Evolutionary conservation across 2,113 vertebrate genomes (phyloP).

Genomic region (Cochlearius cochlearius): DNA sequence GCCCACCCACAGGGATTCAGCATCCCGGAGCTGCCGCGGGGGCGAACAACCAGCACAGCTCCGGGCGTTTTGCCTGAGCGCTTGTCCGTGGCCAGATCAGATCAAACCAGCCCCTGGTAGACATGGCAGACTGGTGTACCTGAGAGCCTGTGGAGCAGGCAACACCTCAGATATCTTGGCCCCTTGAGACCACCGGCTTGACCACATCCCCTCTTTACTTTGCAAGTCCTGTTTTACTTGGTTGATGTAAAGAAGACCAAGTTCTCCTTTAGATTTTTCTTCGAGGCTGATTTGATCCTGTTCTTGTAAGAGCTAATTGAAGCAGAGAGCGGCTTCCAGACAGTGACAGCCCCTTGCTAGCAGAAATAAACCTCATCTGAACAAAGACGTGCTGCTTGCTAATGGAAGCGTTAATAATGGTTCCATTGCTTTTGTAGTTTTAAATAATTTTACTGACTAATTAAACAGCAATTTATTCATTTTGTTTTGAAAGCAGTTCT

Average conservation of each 20-base stretch:
- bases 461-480: neutral
- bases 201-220: neutral
- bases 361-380: neutral
- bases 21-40: fast-evolving
- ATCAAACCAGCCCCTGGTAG: neutral
- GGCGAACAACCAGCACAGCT: neutral
- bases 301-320: neutral
- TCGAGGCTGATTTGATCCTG: neutral
- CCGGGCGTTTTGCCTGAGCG: fast-evolving
- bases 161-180: neutral
- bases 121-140: fast-evolving
- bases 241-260: neutral
- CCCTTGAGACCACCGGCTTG: fast-evolving
- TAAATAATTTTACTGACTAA: slow-evolving; percentile 29
- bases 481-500: neutral
- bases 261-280: neutral
- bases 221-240: neutral
- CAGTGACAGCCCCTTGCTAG: neutral
- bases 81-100: neutral
- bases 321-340: neutral
- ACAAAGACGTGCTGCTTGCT: neutral
- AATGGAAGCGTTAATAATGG: neutral
- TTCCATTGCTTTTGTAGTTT: neutral
- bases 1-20: neutral
- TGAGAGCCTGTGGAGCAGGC: neutral